A percentile compares a stretch with the other conserved stretches of the same genome.
Evolutionary conservation across 2,888 invertebrate species (phyloP).

Genomic region (Andrena flavipes): DNA sequence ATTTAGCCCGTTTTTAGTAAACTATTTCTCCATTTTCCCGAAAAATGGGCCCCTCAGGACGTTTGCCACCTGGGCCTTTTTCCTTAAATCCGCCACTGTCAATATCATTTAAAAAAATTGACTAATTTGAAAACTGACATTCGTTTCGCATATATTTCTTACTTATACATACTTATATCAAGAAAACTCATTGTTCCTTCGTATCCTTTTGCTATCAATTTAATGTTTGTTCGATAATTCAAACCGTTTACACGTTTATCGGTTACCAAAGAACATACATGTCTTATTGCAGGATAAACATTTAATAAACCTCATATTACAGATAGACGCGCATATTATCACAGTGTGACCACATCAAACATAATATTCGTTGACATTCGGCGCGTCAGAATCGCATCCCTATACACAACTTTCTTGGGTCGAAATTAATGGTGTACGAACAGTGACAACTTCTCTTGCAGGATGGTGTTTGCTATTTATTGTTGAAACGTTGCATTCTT

Average conservation of each 20-base stretch:
- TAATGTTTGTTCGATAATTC: not conserved
- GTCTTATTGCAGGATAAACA: conserved; percentile 26
- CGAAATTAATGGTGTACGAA: conserved; percentile 83
- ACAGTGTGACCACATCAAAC: conserved; percentile 77
- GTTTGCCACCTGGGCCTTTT: too few relatives aligned
- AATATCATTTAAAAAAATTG: conserved; percentile 21
- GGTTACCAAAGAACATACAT: conserved; percentile 22
- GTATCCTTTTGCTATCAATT: conserved; percentile 13
- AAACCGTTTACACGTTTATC: conserved; percentile 32
- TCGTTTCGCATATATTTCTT: conserved; percentile 28
- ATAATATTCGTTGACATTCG: conserved; percentile 84
- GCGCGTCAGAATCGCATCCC: conserved; percentile 83
- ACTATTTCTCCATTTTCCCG: too few relatives aligned
- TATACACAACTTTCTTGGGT: conserved; percentile 84
- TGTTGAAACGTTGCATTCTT: conserved; percentile 66
- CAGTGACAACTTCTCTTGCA: conserved; percentile 83
- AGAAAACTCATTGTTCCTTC: conserved; percentile 39
- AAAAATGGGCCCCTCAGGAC: too few relatives aligned
- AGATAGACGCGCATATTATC: conserved; percentile 58
- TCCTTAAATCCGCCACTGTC: too few relatives aligned
- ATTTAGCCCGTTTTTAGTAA: too few relatives aligned
- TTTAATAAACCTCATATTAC: conserved; percentile 20
- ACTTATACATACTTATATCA: conserved; percentile 18
- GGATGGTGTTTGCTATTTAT: conserved; percentile 77
- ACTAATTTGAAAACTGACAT: conserved; percentile 19